Conservation (phyloP, 2,888 invertebrate genomes). For the Morpho deidamia region DNA sequence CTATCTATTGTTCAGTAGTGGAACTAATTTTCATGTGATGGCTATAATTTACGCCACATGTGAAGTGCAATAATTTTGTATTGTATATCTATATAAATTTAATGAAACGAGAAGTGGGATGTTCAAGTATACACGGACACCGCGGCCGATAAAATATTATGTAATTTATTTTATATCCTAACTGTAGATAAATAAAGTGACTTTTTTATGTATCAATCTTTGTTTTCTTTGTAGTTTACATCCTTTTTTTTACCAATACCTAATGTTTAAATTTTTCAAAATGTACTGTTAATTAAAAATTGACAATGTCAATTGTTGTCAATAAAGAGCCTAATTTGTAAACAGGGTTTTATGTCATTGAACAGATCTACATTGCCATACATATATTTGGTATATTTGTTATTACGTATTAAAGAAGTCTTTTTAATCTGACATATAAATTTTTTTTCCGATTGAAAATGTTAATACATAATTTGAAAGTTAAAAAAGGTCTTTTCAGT, state of each 20-base stretch:
- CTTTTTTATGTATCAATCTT: conserved; percentile 66
- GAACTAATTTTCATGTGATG: conserved; percentile 21
- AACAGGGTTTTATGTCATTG: too few relatives aligned
- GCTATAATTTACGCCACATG: conserved; percentile 20
- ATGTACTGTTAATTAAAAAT: too few relatives aligned
- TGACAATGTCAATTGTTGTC: too few relatives aligned
- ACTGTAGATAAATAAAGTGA: conserved; percentile 76
- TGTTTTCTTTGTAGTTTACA: conserved; percentile 18
- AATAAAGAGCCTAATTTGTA: too few relatives aligned
- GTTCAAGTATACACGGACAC: conserved; percentile 48
- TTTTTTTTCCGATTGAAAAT: too few relatives aligned
- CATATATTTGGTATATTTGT: too few relatives aligned
- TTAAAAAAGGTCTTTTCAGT: conserved; percentile 29
- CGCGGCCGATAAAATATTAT: conserved; percentile 60
- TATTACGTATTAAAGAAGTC: too few relatives aligned
- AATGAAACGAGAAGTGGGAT: conserved; percentile 37
- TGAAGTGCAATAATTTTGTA: conserved; percentile 36
- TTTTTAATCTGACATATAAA: too few relatives aligned
- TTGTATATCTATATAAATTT: conserved; percentile 22
- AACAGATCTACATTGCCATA: too few relatives aligned
- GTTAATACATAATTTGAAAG: conserved; percentile 1
- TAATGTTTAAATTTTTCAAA: conserved; percentile 10
- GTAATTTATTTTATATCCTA: conserved; percentile 78
- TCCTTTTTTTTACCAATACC: neutral
- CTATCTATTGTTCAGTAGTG: conserved; percentile 31